These are phyloP conservation scores for Pristionchus pacificus DNA, from an alignment of 1,140 invertebrate species.

Conservation along the genomic window DNA sequence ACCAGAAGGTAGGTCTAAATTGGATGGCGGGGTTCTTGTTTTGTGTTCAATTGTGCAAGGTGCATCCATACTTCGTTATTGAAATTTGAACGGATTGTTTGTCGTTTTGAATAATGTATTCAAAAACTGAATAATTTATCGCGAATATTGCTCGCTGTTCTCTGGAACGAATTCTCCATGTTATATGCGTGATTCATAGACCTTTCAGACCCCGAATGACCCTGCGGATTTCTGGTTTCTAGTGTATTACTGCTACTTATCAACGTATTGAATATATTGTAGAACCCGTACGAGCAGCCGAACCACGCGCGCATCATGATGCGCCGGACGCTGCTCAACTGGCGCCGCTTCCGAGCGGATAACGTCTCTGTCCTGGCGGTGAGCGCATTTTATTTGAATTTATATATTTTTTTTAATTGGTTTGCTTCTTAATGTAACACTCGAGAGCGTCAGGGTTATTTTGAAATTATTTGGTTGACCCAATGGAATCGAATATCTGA, in stretches of 20 bases:
- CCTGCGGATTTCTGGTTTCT: too few species aligned
- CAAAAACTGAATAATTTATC: not conserved
- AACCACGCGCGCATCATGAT: slow-evolving; percentile 33
- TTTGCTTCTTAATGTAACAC: slow-evolving; percentile 2
- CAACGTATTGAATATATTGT: not conserved
- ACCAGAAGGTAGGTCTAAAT: too few species aligned
- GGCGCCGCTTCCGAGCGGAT: slow-evolving; percentile 38
- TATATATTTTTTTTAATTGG: slow-evolving; percentile 8
- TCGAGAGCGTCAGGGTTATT: not conserved
- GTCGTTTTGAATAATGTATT: not conserved
- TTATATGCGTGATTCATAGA: slow-evolving; percentile 8
- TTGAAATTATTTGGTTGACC: slow-evolving; percentile 1
- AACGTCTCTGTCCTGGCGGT: slow-evolving; percentile 33
- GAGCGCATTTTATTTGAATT: slow-evolving; percentile 15
- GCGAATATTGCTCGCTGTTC: slow-evolving; percentile 1
- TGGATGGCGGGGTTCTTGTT: too few species aligned
- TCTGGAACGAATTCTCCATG: not conserved
- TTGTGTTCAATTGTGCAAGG: too few species aligned
- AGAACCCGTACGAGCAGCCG: slow-evolving; percentile 1
- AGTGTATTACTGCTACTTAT: slow-evolving; percentile 12
- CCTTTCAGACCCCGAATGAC: slow-evolving; percentile 8
- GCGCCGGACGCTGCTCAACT: slow-evolving; percentile 25
- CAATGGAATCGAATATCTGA: not conserved
- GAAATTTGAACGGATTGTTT: too few species aligned
- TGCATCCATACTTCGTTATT: too few species aligned